These are phyloP conservation scores for Teinopalpus imperialis DNA, from an alignment of 2,888 invertebrate species.

Conservation along the genomic window DNA sequence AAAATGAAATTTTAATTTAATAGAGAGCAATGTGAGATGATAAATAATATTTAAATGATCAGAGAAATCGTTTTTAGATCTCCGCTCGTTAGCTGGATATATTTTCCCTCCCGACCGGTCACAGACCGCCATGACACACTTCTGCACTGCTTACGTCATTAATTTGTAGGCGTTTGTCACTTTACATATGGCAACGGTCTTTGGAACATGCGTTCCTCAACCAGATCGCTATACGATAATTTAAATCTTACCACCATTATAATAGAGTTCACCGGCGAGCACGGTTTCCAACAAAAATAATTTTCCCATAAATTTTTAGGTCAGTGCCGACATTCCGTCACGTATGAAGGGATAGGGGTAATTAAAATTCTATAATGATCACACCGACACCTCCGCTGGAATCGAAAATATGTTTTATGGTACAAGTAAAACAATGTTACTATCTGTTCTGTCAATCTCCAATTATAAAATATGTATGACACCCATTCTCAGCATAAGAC, in stretches of 20 bases:
- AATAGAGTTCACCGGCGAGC: conserved; percentile 36
- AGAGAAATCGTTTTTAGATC: conserved; percentile 27
- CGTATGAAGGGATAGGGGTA: conserved; percentile 65
- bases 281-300: conserved; percentile 42
- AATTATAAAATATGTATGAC: conserved; percentile 5
- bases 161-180: conserved; percentile 54
- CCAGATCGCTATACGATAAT: conserved; percentile 32
- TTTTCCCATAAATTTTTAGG: conserved; percentile 72
- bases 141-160: conserved; percentile 55
- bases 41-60: conserved; percentile 14
- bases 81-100: conserved; percentile 19
- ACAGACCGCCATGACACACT: conserved; percentile 40
- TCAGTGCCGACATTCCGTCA: conserved; percentile 66
- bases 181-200: conserved; percentile 40
- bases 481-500: background rate
- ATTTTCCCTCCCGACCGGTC: conserved; percentile 34
- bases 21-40: background rate
- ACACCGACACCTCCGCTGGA: conserved; percentile 57
- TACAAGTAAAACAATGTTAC: background rate
- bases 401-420: conserved; percentile 29
- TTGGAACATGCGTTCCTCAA: conserved; percentile 32
- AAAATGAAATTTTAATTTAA: background rate
- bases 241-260: conserved; percentile 36
- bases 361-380: conserved; percentile 69
- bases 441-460: conserved; percentile 4